Conservation (phyloP, 2,113 vertebrate species). For the Archocentrus centrarchus region DNA sequence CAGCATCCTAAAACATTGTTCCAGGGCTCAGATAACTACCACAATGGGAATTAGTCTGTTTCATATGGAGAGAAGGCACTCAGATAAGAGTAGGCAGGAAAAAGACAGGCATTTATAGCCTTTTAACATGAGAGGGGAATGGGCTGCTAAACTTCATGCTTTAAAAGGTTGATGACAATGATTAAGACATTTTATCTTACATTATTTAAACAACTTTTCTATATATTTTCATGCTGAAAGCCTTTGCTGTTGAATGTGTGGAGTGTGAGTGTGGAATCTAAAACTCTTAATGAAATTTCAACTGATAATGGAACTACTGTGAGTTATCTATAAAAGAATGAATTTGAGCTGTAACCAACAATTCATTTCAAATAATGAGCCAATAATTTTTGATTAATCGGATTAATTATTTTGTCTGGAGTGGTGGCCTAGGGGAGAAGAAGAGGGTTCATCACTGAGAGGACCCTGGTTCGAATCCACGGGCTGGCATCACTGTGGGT, state of each 20-base stretch:
- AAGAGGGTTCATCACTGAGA: too few species aligned
- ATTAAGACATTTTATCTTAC: background rate
- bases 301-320: background rate
- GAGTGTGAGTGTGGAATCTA: background rate
- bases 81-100: background rate
- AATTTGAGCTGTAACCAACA: background rate
- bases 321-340: background rate
- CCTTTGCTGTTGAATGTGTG: background rate
- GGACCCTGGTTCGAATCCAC: too few species aligned
- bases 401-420: background rate
- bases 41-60: slow-evolving; percentile 21
- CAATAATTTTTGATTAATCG: background rate
- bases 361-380: background rate
- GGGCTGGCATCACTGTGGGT: too few species aligned
- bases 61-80: slow-evolving; percentile 39
- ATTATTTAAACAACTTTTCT: background rate
- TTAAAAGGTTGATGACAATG: background rate
- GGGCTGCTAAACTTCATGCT: background rate
- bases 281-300: background rate
- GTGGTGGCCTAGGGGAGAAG: too few species aligned
- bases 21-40: slow-evolving; percentile 27
- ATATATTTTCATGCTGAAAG: background rate
- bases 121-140: background rate
- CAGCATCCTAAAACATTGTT: slow-evolving; percentile 36
- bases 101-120: slow-evolving; percentile 8